phyloP scores from a whole-genome alignment of 2,888 invertebrate genomes.

The Dichetophora obliterata region DNA sequence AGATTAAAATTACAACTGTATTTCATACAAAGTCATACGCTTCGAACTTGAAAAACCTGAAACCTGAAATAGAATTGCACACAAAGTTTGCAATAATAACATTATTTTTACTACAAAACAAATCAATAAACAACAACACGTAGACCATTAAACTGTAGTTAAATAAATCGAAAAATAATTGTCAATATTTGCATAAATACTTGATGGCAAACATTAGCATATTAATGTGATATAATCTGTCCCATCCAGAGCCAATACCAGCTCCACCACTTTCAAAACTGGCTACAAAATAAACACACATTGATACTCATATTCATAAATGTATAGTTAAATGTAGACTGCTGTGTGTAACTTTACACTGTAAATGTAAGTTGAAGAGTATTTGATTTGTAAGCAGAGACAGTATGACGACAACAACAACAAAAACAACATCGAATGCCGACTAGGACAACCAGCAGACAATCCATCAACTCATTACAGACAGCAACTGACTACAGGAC shows the following conservation, averaged over 20 bases:
- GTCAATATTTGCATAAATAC: constrained; percentile 47
- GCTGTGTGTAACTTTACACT: too few species aligned
- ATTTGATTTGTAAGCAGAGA: not conserved
- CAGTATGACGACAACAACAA: not conserved
- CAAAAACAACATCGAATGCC: not conserved
- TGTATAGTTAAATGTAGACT: too few species aligned
- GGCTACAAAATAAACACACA: not conserved
- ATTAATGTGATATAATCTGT: not conserved
- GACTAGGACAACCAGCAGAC: not conserved
- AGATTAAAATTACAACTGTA: too few species aligned
- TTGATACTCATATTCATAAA: too few species aligned
- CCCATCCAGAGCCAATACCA: not conserved
- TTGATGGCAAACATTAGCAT: not conserved
- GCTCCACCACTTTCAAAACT: not conserved
- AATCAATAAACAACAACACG: not conserved
- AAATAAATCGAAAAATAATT: constrained; percentile 63
- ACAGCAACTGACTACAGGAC: not conserved
- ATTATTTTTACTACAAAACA: not conserved
- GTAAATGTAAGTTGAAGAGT: not conserved
- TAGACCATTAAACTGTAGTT: constrained; percentile 51
- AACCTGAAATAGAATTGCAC: not conserved
- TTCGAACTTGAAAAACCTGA: too few species aligned
- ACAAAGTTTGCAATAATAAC: not conserved
- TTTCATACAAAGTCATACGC: too few species aligned
- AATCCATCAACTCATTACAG: not conserved